Percentiles rank a stretch among this genome's conserved stretches.
Evolutionary conservation across 2,113 vertebrate species (phyloP).

Genomic region (Cyprinodon tularosa): DNA sequence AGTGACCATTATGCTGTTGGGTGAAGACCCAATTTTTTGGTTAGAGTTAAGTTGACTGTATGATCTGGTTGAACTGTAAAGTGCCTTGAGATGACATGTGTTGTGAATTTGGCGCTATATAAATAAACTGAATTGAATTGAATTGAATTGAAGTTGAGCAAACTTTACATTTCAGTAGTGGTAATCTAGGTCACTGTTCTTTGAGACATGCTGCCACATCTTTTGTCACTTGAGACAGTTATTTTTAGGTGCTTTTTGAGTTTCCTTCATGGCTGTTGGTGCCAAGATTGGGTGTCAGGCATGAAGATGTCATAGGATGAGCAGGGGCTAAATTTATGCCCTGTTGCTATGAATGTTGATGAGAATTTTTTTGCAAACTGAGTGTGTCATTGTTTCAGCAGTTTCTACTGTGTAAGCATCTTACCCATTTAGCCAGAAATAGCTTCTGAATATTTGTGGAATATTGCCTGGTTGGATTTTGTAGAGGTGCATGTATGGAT

Average conservation of each 20-base stretch:
- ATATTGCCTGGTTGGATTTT: constrained; percentile 6
- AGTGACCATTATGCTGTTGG: not conserved
- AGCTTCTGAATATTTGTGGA: not conserved
- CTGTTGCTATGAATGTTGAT: constrained; percentile 78
- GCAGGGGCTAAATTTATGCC: constrained; percentile 78
- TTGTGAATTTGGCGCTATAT: too few relatives aligned
- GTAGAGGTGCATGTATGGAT: not conserved
- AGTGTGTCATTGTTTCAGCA: constrained; percentile 37
- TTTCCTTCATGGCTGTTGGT: constrained; percentile 75
- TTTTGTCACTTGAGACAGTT: constrained; percentile 83
- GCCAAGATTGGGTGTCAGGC: constrained; percentile 77
- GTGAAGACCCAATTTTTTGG: constrained; percentile 1
- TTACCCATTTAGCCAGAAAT: not conserved
- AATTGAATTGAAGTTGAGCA: too few relatives aligned
- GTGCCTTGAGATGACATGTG: too few relatives aligned
- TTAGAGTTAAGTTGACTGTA: constrained; percentile 14
- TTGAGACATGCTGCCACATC: constrained; percentile 67
- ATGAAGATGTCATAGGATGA: constrained; percentile 70
- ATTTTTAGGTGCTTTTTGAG: constrained; percentile 81
- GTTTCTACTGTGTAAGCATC: not conserved
- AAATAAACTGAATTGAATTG: too few relatives aligned
- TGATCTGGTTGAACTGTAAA: too few relatives aligned
- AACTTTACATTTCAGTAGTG: constrained; percentile 41
- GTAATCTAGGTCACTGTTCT: constrained; percentile 67
- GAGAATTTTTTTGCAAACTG: constrained; percentile 37